Percentiles rank a stretch among this genome's conserved stretches.
These are phyloP conservation scores for Ibycter americanus DNA, from an alignment of 2,797 vertebrate species.

Conservation along the genomic window DNA sequence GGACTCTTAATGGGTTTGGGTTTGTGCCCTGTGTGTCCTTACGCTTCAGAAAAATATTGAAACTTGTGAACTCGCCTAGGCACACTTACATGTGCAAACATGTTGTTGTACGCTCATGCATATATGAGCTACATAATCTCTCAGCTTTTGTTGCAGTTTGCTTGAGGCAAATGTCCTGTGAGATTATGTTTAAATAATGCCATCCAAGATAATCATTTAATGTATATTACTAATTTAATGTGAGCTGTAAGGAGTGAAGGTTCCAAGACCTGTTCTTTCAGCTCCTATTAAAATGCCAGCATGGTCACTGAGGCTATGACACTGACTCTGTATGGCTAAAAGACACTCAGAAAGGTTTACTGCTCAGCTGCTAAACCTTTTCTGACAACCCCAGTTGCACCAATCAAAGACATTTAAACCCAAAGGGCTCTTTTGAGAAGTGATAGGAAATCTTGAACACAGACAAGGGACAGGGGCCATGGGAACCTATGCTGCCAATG, in stretches of 20 bases:
- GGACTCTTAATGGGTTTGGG: neutral
- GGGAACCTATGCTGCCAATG: neutral
- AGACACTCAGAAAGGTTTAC: neutral
- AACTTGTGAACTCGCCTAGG: neutral
- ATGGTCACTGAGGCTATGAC: neutral
- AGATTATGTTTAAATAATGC: constrained; percentile 42
- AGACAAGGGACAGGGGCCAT: no score
- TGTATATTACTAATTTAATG: constrained; percentile 20
- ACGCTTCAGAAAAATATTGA: neutral
- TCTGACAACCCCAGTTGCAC: neutral
- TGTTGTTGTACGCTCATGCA: neutral
- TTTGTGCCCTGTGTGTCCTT: neutral
- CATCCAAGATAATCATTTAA: constrained; percentile 24
- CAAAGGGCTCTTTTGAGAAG: neutral
- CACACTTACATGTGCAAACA: neutral
- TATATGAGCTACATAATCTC: neutral
- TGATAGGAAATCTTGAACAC: neutral
- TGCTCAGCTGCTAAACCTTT: neutral
- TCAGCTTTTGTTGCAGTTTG: neutral
- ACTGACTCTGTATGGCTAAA: neutral
- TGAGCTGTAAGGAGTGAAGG: constrained; percentile 1
- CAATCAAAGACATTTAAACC: neutral
- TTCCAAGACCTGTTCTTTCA: constrained; percentile 31
- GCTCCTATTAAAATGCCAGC: neutral
- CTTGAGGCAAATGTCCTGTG: constrained; percentile 33